Base-by-base conservation (phyloP, 2,113 vertebrate genomes). In the Aptenodytes patagonicus region DNA sequence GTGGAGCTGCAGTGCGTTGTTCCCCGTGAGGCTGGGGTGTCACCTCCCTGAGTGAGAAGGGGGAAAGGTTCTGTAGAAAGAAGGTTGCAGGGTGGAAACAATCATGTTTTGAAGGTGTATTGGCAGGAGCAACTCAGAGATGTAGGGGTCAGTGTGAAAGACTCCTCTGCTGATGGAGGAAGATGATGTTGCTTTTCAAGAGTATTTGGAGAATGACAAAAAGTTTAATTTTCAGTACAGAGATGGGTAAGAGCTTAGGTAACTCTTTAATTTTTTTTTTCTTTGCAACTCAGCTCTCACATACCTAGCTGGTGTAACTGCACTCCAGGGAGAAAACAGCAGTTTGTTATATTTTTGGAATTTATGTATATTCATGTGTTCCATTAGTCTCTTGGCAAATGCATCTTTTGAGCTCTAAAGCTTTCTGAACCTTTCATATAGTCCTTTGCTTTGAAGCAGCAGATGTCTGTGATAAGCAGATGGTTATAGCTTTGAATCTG, bases 381-480 rank as follows among this genome's bases (percentile, higher is more conserved):
- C 88, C 72, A 70, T 93, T 92, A 94, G 76, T 81, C 86, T 89
- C 87, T 86, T 87, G 73, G 81, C 65, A 94, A 87, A 58, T 54
- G 26, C 60, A 58, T 89, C 47, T 94, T 95, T 93, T 93, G 75
- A 95, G 81, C 40, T 80, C 54, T 91, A 64, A 96, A 85, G 83
- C 61, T 86, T 89, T 95, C 81, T 73, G 78, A 97, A 86, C 32
- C 47, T 93, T 83, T 94, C 90, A 90, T 93, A 95, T 82, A 84
- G 78, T 80, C 65, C 72, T 40, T 89, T 71, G 29, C 87, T 97
- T 96, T 94, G 90, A 97, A 96, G 89, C 78, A 93, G 92, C 96
- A 97, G 93, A 89, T 95, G 95, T 92, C 85, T 82, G 29, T 6
- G n/a, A 95, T 95, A 94, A 96, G 71, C 89, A 97, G 86, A 97